These are phyloP conservation scores for Tyrannus savana DNA, from an alignment of 2,113 vertebrate genomes.

Conservation along the genomic window DNA sequence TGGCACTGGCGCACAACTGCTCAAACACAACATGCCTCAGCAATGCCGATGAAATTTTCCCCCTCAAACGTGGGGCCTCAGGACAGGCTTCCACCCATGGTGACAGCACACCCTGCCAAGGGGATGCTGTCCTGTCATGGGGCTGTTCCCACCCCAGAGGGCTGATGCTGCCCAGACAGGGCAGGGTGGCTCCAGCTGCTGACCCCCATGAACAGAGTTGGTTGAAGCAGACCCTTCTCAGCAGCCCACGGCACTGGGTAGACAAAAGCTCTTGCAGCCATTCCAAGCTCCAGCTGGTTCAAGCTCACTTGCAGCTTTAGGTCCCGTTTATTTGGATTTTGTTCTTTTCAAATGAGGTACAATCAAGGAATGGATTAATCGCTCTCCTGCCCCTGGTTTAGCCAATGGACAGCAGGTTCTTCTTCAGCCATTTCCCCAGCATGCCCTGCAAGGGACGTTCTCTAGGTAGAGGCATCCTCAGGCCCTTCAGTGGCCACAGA, in stretches of 20 bases:
- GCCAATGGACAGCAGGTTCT: neutral
- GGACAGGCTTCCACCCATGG: neutral
- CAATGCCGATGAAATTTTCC: rapidly evolving
- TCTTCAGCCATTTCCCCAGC: neutral
- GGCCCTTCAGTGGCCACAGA: neutral
- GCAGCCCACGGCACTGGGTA: neutral
- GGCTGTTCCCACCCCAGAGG: neutral
- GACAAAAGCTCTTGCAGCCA: neutral
- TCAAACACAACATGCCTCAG: neutral
- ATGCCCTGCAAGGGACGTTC: neutral
- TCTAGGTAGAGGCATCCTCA: neutral
- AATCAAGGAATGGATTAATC: neutral
- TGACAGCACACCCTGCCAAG: neutral
- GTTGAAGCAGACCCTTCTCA: neutral
- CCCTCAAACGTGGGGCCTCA: rapidly evolving
- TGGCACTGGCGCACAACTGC: neutral
- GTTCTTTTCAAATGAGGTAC: neutral
- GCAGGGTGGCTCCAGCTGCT: neutral
- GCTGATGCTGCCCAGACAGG: neutral
- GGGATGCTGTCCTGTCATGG: neutral
- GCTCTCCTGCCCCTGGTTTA: neutral
- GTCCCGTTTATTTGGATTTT: neutral
- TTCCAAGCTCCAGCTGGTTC: neutral
- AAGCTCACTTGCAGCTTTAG: neutral
- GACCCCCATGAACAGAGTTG: rapidly evolving